phyloP scores from a whole-genome alignment of 2,888 invertebrate genomes.

The Diarsia brunnea region DNA sequence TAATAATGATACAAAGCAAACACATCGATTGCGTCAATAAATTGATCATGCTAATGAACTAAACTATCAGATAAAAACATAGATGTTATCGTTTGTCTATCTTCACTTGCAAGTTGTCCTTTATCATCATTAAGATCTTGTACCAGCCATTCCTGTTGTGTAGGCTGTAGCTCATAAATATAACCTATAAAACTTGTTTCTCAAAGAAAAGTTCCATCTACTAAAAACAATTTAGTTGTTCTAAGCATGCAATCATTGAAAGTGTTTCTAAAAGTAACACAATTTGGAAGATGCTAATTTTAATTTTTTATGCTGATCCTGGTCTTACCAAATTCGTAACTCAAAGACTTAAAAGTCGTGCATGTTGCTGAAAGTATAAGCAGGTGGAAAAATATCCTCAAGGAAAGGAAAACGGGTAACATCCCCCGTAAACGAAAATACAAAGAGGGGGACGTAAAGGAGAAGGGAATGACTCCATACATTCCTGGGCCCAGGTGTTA shows the following conservation, averaged over 20 bases:
- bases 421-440: background rate
- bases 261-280: too few relatives aligned
- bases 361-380: background rate
- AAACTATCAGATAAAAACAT: slow-evolving; percentile 12
- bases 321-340: background rate
- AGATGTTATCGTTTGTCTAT: slow-evolving; percentile 27
- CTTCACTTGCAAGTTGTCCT: slow-evolving; percentile 12
- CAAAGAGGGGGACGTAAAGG: background rate
- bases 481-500: too few relatives aligned
- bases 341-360: background rate
- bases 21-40: slow-evolving; percentile 1
- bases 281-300: background rate
- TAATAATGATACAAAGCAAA: slow-evolving; percentile 13
- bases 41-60: slow-evolving; percentile 16
- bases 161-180: background rate
- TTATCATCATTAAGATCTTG: slow-evolving; percentile 16
- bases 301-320: background rate
- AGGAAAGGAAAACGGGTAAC: background rate
- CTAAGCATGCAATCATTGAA: background rate
- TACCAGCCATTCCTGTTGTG: background rate
- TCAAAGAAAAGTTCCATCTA: background rate
- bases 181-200: slow-evolving; percentile 9
- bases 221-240: background rate
- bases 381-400: background rate
- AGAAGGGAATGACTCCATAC: too few relatives aligned